Base-by-base conservation (phyloP, 1,140 invertebrate genomes). In the Saccostrea echinata region DNA sequence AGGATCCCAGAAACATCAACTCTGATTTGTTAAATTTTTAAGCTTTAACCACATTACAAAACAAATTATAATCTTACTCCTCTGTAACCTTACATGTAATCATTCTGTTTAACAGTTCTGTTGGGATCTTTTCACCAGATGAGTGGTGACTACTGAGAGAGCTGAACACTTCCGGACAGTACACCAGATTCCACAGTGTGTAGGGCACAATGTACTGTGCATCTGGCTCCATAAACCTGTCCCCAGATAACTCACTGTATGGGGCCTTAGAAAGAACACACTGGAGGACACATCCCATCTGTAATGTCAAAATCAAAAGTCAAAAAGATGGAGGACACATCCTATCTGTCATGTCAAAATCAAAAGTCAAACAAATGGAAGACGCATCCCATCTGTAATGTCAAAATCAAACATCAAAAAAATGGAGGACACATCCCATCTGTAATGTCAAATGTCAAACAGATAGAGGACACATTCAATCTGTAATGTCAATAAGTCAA, bases 211-310 rank as follows among this genome's bases (percentile, higher is more conserved):
- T 76, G 12, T 76, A 30, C 68, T 76, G 68, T 27, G 68, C 68
- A 33, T 76, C 68, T 76, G 68, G 68, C 68, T 76, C 68, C 68
- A 76, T 76, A 33, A 30, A 6, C 27, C 68, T 76, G 68, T 76
- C 27, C 16, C 68, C 68, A 76, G 68, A 76, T 27, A 76, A 16
- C 68, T 76, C 68, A 33, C 68, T 76, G 68, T 76, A 76, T 16
- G 68, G 68, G 30, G 68, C 68, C 68, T 30, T 76, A 27, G 68
- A 76, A 12, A 76, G 68, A 30, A 76, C 27, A 76, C 68, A 76
- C 27, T 76, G 68, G 4, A 76, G 68, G 24, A 33, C 27, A 30
- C 68, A 76, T 2, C 68, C 68, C 68, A 76, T 16, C 68, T 76
- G 27, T 13, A 61, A 64, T 0, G 21, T 33, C 30, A 33, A 12